These are phyloP conservation scores for Lithophane ornitopus DNA, from an alignment of 2,888 invertebrate species.

Conservation along the genomic window DNA sequence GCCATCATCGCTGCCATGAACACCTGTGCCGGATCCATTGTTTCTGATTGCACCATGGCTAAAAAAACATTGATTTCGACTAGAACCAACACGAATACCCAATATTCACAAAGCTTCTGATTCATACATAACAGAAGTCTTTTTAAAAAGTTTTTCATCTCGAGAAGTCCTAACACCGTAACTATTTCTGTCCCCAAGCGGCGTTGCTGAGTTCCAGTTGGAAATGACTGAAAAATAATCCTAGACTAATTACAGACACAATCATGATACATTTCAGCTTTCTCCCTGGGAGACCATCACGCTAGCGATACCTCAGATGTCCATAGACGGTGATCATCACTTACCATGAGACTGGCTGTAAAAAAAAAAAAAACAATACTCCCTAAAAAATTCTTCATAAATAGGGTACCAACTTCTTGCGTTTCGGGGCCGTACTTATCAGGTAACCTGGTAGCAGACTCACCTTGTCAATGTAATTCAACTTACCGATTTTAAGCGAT, in stretches of 20 bases:
- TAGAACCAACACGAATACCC: background rate
- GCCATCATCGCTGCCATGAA: slow-evolving; percentile 2
- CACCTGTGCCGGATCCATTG: slow-evolving; percentile 27
- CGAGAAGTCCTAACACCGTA: background rate
- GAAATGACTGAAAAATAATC: no score
- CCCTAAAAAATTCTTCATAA: background rate
- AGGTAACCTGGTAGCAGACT: background rate
- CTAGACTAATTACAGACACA: background rate
- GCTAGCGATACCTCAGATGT: background rate
- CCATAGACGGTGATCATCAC: background rate
- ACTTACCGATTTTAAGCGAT: background rate
- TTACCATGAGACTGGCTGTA: no score
- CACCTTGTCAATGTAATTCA: background rate
- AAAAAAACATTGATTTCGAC: background rate
- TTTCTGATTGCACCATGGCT: background rate
- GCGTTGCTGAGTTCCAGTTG: background rate
- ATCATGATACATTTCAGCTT: background rate
- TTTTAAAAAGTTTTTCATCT: background rate
- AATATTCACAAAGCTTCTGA: background rate
- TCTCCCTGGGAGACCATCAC: background rate
- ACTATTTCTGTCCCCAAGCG: background rate
- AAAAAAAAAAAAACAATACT: no score
- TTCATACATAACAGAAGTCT: background rate
- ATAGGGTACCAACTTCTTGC: background rate
- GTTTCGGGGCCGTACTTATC: background rate